phyloP scores from a whole-genome alignment of 2,113 vertebrate species.

The Semnornis frantzii region DNA sequence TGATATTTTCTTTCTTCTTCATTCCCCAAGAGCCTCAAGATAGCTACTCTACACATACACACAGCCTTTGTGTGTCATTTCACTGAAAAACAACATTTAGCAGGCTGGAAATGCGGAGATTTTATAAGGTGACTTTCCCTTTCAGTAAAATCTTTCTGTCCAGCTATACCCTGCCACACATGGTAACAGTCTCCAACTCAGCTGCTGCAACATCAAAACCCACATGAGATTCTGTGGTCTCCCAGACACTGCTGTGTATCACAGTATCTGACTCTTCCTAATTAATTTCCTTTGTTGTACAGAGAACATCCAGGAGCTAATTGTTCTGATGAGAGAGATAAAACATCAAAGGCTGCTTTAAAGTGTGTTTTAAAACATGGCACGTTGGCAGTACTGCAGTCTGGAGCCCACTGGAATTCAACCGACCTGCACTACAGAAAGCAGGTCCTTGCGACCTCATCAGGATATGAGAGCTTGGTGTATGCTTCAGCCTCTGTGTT shows the following conservation, averaged over 20 bases:
- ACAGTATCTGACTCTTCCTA: slow-evolving; percentile 53
- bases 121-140: not conserved
- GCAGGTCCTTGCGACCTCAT: not conserved
- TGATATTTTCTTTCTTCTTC: not conserved
- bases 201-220: not conserved
- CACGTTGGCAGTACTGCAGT: not conserved
- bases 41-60: not conserved
- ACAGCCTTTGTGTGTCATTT: not conserved
- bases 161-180: not conserved
- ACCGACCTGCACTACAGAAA: not conserved
- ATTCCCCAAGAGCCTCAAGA: not conserved
- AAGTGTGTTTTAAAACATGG: slow-evolving; percentile 5
- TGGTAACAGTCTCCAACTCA: not conserved
- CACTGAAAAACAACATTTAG: not conserved
- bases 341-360: slow-evolving; percentile 20
- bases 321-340: slow-evolving; percentile 69
- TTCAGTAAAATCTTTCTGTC: not conserved
- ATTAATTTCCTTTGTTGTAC: slow-evolving; percentile 66
- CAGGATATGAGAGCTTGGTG: not conserved
- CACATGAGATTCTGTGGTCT: not conserved
- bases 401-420: not conserved
- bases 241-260: not conserved
- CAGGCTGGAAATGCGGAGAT: not conserved
- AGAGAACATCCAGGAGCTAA: slow-evolving; percentile 49
- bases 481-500: not conserved